Evolutionary conservation across 2,113 vertebrate species (phyloP), one percentile per base, ranked within the genome.

Genomic region (Cebus imitator): DNA sequence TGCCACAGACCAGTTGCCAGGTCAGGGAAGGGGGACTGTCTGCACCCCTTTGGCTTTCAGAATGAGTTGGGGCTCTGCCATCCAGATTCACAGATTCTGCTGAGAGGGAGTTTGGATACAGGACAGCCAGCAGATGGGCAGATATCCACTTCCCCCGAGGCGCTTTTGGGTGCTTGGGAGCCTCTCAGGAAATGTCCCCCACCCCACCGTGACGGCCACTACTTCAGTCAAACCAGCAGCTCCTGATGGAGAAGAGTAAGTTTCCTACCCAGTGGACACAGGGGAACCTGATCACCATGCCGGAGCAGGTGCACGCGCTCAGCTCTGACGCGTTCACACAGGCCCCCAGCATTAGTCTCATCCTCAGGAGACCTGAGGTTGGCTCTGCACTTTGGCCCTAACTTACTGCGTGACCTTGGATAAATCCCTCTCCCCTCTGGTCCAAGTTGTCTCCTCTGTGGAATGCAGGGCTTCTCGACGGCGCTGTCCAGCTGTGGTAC

Each of bases 271-370:
- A 9, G 2, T 0, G 32, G 58, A 52, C 18, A 27, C n/a, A 17
- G 16, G 58, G 17, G 64, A 55, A 23, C 5, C 9, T 20, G 2
- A 4, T 4, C 32, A 9, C 8, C 8, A 27, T 0, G 9, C 48
- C 8, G 0, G 52, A 8, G 32, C 21, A 21, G 40, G 70, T 2
- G 27, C 35, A 5, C 18, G 27, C 1, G 7, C 68, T 11, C 35
- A 3, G 32, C n/a, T 78, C n/a, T 12, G 2, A 1, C 16, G 1
- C 0, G 12, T n/a, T 90, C 17, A 13, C 61, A 32, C 68, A 30
- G n/a, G n/a, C n/a, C 50, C 23, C 8, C 2, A 2, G 20, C 16
- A 12, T 61, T 3, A 12, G 37, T 40, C 21, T 35, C 14, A 7
- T 35, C 45, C 5, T 35, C n/a, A 5, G 43, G 58, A 90, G 43